A percentile compares a stretch with the other conserved stretches of the same genome.
Conservation (phyloP, 2,888 invertebrate species). For the Antheraea yamamai region DNA sequence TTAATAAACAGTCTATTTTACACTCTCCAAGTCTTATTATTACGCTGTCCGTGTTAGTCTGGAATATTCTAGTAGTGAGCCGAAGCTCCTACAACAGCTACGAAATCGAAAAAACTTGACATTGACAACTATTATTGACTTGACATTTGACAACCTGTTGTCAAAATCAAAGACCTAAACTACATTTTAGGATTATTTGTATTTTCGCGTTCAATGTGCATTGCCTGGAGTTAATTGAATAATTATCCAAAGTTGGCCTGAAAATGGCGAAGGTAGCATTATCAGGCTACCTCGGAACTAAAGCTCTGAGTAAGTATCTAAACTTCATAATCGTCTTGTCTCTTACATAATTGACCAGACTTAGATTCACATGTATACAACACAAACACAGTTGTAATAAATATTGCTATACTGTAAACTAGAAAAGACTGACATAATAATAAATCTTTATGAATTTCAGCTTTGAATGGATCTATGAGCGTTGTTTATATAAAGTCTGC, state of each 20-base stretch:
- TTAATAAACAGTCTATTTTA: too few species aligned
- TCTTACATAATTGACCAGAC: constrained; percentile 66
- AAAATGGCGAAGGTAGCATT: constrained; percentile 73
- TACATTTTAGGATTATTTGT: constrained; percentile 1
- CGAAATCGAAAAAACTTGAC: too few species aligned
- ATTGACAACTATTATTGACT: too few species aligned
- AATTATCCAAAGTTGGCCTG: constrained; percentile 40
- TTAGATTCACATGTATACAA: constrained; percentile 1
- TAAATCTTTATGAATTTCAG: constrained; percentile 45
- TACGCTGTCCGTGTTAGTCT: too few species aligned
- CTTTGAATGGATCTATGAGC: constrained; percentile 65
- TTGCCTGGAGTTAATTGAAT: constrained; percentile 24
- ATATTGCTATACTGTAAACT: neutral
- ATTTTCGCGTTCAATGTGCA: constrained; percentile 29
- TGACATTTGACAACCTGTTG: neutral
- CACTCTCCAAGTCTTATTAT: too few species aligned
- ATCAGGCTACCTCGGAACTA: constrained; percentile 61
- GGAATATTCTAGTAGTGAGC: too few species aligned
- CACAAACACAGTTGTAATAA: neutral
- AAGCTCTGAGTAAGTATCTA: constrained; percentile 64
- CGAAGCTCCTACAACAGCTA: too few species aligned
- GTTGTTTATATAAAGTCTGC: constrained; percentile 72
- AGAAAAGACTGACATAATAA: neutral
- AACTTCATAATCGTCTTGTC: constrained; percentile 29
- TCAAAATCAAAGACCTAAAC: neutral